Evolutionary conservation across 1,140 invertebrate species (phyloP).

Genomic region (Drosophila fuyamai): DNA sequence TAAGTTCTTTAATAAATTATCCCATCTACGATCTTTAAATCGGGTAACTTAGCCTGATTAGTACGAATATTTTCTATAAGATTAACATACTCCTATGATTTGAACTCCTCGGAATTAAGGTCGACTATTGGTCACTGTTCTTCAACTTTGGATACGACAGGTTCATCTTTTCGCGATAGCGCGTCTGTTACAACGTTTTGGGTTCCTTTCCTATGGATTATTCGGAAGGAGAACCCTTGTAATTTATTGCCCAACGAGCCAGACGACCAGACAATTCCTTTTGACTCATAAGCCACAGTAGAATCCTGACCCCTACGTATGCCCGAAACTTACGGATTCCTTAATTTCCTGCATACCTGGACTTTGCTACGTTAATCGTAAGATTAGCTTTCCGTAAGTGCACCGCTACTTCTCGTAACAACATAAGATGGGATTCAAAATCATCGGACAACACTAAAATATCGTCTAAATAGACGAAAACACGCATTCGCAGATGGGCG

Average conservation of each 20-base stretch:
- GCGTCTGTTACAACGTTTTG: constrained; percentile 15
- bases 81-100: constrained; percentile 14
- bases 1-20: constrained; percentile 11
- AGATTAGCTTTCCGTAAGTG: constrained; percentile 8
- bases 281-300: constrained; percentile 55
- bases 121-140: constrained; percentile 8
- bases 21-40: constrained; percentile 18
- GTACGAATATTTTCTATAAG: constrained; percentile 10
- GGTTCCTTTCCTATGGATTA: constrained; percentile 4
- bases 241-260: constrained; percentile 35
- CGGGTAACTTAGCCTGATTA: constrained; percentile 29
- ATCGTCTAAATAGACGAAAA: constrained; percentile 85
- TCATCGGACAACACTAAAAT: constrained; percentile 81
- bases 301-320: too few species aligned
- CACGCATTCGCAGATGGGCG: constrained; percentile 48
- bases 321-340: constrained; percentile 55
- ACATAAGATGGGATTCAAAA: constrained; percentile 84
- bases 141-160: neutral
- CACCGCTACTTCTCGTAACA: constrained; percentile 50
- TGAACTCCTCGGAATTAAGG: constrained; percentile 15
- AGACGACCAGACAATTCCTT: constrained; percentile 76
- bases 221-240: constrained; percentile 10
- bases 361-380: neutral
- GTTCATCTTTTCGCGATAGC: constrained; percentile 8
- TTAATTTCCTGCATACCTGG: constrained; percentile 1